Evolutionary conservation across 2,797 vertebrate species (phyloP), one percentile per base, ranked within the genome.

Genomic region (Scolopax rusticola): DNA sequence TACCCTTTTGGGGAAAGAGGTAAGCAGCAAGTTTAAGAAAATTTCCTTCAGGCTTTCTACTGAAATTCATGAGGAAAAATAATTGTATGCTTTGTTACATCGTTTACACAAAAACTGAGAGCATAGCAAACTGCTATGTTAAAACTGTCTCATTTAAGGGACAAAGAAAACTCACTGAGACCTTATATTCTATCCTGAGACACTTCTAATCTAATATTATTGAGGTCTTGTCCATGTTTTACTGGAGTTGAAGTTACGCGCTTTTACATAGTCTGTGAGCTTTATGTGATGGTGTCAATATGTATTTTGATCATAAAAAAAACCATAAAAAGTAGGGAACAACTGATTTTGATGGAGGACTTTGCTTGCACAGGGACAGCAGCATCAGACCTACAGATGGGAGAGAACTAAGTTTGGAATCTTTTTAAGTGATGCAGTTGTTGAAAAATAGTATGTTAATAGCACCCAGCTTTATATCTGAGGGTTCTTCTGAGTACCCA

Each of bases 61-160:
- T 87, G 51, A 95, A 86, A 81, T 95, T 92, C 28, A 40, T 79
- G 86, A 94, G 95, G 87, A 96, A 93, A 89, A 93, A 92, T 94
- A 95, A 94, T 96, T 81, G 91, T 95, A 90, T 97, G 95, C 92
- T 96, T 97, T 97, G 90, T 97, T 96, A 92, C 95, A 95, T 92
- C 63, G 7, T 92, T 97, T 95, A 93, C 90, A 88, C 90, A 90
- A 93, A 94, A 95, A 78, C 80, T 92, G 90, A 96, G 95, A 94
- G 96, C 93, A 87, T 67, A 95, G 91, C 51, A 71, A 97, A 89
- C 89, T 94, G 70, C 65, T 71, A 60, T n/a, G 33, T 97, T 95
- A 95, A 97, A 97, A 97, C 82, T 40, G 84, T 85, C 94, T 97
- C 87, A 93, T 97, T 97, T 96, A 92, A 89, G 84, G 92, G 84